Base-by-base conservation (phyloP, 2,888 invertebrate genomes). In the Drosophila nr. perissopoda region DNA sequence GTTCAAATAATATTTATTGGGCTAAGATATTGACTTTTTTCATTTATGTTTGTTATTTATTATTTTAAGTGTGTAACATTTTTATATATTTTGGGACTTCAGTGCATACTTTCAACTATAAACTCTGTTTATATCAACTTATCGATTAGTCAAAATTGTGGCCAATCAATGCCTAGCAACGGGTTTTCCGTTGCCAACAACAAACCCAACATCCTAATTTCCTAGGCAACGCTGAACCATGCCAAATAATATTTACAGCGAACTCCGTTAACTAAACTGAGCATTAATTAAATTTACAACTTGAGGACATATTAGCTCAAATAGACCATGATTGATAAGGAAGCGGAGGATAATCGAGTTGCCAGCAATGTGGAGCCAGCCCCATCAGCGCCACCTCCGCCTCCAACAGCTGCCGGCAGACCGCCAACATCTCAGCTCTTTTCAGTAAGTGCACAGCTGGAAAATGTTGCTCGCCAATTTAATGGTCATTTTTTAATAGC, bases 391-490 rank as follows among this genome's bases (percentile, higher is more conserved):
- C 81, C 88, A 42, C 80, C 84, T 7, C 87, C 91, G 5, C 91
- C 91, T 10, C 87, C 91, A 27, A 91, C 92, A 45, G 89, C 92
- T 25, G 91, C 91, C 1, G 92, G 91, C 4, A 82, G 91, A 38
- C 91, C 91, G 4, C 91, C 91, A 10, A 91, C 91, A 6, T 91
- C 91, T 8, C 80, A 90, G 63, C 86, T 91, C 18, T 92, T 92
- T 73, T 91, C 91, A 78, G 91, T 92, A 61, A 64, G 78, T 73
- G 27, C 4, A 11, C 27, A 45, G 8, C n/a, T 11, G n/a, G 4
- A 51, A 34, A 18, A 40, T 18, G 0, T 21, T 8, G 54, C 25
- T 36, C 10, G 0, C 8, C 0, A 11, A 33, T 21, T 36, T 13
- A 33, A 10, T 21, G n/a, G 1, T 8, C 1, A 29, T 1, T 0